phyloP scores from a whole-genome alignment of 2,113 vertebrate genomes.

The Plestiodon gilberti region DNA sequence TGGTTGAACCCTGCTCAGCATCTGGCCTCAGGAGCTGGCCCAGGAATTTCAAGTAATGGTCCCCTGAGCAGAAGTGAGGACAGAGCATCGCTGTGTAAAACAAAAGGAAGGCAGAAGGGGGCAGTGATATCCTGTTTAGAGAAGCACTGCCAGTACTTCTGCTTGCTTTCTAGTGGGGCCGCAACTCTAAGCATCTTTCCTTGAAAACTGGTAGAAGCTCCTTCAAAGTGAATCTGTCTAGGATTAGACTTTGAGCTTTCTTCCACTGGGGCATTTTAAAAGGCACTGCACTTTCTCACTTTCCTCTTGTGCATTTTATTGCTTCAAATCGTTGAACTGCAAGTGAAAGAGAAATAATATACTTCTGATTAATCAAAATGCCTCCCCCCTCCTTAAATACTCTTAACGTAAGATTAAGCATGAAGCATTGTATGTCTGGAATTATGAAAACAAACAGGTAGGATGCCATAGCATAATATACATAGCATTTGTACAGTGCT shows the following conservation, averaged over 20 bases:
- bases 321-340: not conserved
- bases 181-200: not conserved
- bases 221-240: not conserved
- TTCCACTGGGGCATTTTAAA: slow-evolving; percentile 51
- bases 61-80: not conserved
- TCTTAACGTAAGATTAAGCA: too few relatives aligned
- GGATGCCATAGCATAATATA: too few relatives aligned
- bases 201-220: not conserved
- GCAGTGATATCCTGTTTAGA: slow-evolving; percentile 60
- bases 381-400: too few relatives aligned
- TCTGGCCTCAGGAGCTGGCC: not conserved
- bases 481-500: too few relatives aligned
- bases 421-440: not conserved
- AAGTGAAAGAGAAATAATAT: not conserved
- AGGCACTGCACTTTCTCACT: slow-evolving; percentile 48
- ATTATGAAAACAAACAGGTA: not conserved
- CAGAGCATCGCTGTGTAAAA: not conserved
- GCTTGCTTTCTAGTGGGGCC: not conserved
- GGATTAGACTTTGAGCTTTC: not conserved
- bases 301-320: not conserved
- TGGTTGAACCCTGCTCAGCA: not conserved
- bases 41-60: not conserved
- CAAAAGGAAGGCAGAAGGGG: slow-evolving; percentile 51
- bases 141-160: too few relatives aligned
- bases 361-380: not conserved